Conservation (phyloP, 2,888 invertebrate species). For the Chydorus sphaericus region DNA sequence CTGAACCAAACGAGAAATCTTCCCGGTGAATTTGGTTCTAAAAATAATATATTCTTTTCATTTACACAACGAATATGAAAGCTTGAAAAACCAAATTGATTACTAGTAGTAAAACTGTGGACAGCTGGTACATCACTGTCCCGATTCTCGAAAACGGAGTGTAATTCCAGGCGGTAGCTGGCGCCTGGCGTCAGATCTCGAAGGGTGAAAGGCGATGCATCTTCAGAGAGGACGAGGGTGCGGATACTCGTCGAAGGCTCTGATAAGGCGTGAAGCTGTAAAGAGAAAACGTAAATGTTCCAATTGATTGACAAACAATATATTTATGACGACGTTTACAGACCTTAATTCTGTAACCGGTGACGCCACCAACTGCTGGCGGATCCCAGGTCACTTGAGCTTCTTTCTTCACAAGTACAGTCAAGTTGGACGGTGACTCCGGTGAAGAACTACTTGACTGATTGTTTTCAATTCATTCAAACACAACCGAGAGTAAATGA, state of each 20-base stretch:
- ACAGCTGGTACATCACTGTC: slow-evolving; percentile 82
- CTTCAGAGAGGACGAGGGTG: slow-evolving; percentile 39
- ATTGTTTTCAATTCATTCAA: not conserved
- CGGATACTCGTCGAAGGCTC: slow-evolving; percentile 46
- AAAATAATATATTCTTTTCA: slow-evolving; percentile 21
- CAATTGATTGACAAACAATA: not conserved
- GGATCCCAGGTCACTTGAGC: slow-evolving; percentile 76
- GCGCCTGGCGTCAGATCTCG: slow-evolving; percentile 78
- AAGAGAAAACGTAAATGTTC: not conserved
- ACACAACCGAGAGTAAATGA: not conserved
- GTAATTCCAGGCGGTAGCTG: slow-evolving; percentile 81
- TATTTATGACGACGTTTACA: too few species aligned
- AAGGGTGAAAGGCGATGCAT: slow-evolving; percentile 54
- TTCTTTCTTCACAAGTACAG: slow-evolving; percentile 68
- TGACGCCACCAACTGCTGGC: slow-evolving; percentile 66
- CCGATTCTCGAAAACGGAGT: slow-evolving; percentile 76
- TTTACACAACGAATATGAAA: not conserved
- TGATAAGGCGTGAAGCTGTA: slow-evolving; percentile 28
- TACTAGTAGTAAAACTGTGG: slow-evolving; percentile 83
- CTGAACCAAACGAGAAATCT: slow-evolving; percentile 94
- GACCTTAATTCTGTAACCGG: slow-evolving; percentile 65
- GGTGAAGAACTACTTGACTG: slow-evolving; percentile 38
- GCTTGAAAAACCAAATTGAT: not conserved
- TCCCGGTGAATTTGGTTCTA: slow-evolving; percentile 87
- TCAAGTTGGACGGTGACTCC: slow-evolving; percentile 77